These are phyloP conservation scores for Lycophotia porphyrea DNA, from an alignment of 2,888 invertebrate species.

Conservation along the genomic window DNA sequence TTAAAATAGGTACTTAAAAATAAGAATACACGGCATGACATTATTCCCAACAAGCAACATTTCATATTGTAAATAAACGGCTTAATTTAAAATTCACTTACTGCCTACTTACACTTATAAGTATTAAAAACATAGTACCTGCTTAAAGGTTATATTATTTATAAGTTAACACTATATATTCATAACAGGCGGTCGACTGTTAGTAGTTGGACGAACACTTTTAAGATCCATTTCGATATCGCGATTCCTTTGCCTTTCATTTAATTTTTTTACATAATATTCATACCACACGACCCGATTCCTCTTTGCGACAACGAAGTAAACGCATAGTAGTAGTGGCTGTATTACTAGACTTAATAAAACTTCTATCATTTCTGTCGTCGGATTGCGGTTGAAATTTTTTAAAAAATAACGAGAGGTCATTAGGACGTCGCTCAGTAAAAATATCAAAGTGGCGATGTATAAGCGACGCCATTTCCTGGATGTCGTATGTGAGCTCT, in stretches of 20 bases:
- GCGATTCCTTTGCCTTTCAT: too few relatives aligned
- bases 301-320: not conserved
- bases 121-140: not conserved
- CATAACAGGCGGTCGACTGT: not conserved
- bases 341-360: not conserved
- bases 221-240: not conserved
- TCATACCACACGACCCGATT: not conserved
- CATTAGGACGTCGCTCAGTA: slow-evolving; percentile 1
- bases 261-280: not conserved
- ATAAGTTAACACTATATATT: not conserved
- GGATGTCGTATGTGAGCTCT: too few relatives aligned
- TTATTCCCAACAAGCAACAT: not conserved
- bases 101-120: not conserved
- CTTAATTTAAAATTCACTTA: not conserved
- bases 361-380: not conserved
- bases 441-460: too few relatives aligned
- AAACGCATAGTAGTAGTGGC: not conserved
- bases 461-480: too few relatives aligned
- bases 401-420: not conserved
- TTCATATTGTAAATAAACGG: not conserved
- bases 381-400: not conserved
- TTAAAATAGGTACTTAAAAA: not conserved
- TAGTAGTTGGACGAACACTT: not conserved
- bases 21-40: not conserved
- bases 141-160: too few relatives aligned